Conservation (phyloP, 2,888 invertebrate genomes). For the Lordiphosa fenestrarum region DNA sequence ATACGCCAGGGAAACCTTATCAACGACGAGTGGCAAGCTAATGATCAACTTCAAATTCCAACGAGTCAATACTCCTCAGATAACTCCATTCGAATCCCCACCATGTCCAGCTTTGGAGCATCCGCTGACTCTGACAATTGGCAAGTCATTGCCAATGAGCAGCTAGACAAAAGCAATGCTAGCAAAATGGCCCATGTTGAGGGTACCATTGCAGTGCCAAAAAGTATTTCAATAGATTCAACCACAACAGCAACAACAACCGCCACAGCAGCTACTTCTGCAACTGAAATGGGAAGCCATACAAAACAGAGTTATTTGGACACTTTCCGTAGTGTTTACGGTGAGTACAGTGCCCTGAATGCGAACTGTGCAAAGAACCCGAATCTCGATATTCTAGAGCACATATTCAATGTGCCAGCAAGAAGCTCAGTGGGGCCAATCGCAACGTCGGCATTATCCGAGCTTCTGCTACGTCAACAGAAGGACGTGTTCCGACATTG, state of each 20-base stretch:
- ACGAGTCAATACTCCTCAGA: not conserved
- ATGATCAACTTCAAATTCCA: not conserved
- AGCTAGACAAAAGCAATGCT: not conserved
- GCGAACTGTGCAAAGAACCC: slow-evolving; percentile 6
- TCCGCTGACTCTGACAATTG: not conserved
- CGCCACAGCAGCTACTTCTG: slow-evolving; percentile 13
- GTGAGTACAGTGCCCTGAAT: slow-evolving; percentile 12
- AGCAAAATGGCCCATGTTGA: not conserved
- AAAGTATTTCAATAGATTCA: not conserved
- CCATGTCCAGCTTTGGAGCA: slow-evolving; percentile 11
- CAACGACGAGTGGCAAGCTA: not conserved
- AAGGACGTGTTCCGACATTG: slow-evolving; percentile 49
- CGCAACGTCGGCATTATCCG: slow-evolving; percentile 36
- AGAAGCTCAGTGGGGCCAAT: slow-evolving; percentile 17
- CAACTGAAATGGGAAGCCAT: slow-evolving; percentile 6
- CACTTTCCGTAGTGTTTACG: slow-evolving; percentile 13
- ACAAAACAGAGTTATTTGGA: slow-evolving; percentile 16
- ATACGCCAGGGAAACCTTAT: not conserved
- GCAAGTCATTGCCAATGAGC: not conserved
- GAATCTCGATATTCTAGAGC: slow-evolving; percentile 33
- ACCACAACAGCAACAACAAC: slow-evolving; percentile 16
- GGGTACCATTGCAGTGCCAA: slow-evolving; percentile 4
- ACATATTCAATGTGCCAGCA: slow-evolving; percentile 34
- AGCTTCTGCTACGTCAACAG: slow-evolving; percentile 58
- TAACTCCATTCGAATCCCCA: not conserved